phyloP scores from a whole-genome alignment of 2,888 invertebrate species.

The Leptopilina myrica region DNA sequence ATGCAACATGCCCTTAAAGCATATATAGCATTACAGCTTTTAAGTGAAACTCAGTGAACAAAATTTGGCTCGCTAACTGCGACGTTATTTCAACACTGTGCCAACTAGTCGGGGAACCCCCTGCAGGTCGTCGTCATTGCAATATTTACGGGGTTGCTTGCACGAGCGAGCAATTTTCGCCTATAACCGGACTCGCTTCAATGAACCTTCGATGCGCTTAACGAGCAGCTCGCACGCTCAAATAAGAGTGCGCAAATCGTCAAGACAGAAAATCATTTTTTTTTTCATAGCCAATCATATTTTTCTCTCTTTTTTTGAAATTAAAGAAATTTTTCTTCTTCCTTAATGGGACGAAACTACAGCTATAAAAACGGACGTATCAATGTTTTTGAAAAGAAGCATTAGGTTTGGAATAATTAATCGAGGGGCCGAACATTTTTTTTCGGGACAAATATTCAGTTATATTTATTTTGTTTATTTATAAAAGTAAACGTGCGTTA shows the following conservation, averaged over 20 bases:
- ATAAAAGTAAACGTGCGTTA: no score
- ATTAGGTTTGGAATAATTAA: no score
- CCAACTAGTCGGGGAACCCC: slow-evolving; percentile 51
- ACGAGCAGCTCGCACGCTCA: slow-evolving; percentile 57
- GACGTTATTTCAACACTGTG: slow-evolving; percentile 42
- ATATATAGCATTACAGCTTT: not conserved
- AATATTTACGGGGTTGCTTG: slow-evolving; percentile 72
- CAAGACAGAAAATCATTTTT: slow-evolving; percentile 29
- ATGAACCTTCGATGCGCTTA: slow-evolving; percentile 64
- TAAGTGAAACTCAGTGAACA: slow-evolving; percentile 28
- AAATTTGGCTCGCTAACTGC: slow-evolving; percentile 39
- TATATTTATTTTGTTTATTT: no score
- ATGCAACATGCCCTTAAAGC: not conserved
- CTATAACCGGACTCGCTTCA: slow-evolving; percentile 70
- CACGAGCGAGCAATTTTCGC: slow-evolving; percentile 71
- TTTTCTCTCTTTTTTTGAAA: not conserved
- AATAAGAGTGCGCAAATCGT: slow-evolving; percentile 53
- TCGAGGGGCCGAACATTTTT: no score
- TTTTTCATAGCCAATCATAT: not conserved
- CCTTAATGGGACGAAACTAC: no score
- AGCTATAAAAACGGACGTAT: no score
- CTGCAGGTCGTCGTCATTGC: slow-evolving; percentile 66
- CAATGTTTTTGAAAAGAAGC: no score
- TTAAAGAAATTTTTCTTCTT: no score
- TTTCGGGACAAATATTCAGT: no score